Evolutionary conservation across 2,113 vertebrate genomes (phyloP).

Genomic region (Syrrhaptes paradoxus): DNA sequence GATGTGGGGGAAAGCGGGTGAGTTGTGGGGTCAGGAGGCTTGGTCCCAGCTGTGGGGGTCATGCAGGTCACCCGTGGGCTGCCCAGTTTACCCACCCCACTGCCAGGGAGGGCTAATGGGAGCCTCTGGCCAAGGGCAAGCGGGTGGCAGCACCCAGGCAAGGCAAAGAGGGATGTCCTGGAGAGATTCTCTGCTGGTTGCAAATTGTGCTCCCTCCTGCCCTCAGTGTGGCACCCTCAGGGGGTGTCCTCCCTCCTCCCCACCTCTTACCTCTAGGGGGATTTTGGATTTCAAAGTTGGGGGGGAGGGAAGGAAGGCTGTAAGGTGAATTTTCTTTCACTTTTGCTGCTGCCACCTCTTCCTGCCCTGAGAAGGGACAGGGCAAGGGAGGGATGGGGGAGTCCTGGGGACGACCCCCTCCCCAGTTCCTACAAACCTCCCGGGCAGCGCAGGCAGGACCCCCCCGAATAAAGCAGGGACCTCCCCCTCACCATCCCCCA

Average conservation of each 20-base stretch:
- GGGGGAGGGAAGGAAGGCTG: no score
- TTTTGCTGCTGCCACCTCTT: background rate
- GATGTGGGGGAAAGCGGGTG: background rate
- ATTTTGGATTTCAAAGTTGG: background rate
- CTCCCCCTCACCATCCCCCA: no score
- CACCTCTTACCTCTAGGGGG: background rate
- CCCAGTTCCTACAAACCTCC: background rate
- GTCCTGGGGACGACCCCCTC: fast-evolving
- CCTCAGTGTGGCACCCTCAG: background rate
- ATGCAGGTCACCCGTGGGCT: background rate
- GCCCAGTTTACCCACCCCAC: fast-evolving
- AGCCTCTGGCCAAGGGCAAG: background rate
- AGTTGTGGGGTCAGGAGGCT: background rate
- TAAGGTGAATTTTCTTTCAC: background rate
- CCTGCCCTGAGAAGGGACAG: no score
- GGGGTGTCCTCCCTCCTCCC: background rate
- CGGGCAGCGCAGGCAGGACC: background rate
- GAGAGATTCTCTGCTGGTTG: background rate
- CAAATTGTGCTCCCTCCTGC: background rate
- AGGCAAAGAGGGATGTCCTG: background rate
- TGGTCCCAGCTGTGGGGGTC: background rate
- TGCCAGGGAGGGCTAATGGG: background rate
- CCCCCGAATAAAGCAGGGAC: background rate
- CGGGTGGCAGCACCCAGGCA: background rate
- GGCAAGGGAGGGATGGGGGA: background rate